Base-by-base conservation (phyloP, 2,888 invertebrate species). In the Nemotelus pantherinus region DNA sequence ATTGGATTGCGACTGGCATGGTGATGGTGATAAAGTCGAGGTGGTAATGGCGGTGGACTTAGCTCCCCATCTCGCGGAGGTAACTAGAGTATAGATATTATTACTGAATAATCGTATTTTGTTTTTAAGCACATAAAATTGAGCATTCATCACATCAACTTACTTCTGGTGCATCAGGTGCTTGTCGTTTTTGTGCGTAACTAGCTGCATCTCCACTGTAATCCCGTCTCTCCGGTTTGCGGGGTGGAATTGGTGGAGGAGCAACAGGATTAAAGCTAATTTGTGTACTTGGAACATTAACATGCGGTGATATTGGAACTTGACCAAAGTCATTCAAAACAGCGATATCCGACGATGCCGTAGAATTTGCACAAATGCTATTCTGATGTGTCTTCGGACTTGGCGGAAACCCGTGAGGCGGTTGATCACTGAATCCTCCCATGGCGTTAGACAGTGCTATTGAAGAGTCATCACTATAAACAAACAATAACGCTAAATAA, bases 51-150 rank as follows among this genome's bases (percentile, higher is more conserved):
- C 6, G 93, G 92, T 57, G 92, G 91, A 82, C 91, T 90, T 70
- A 89, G 88, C 83, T 92, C 92, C 79, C 92, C 89, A 84, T 92
- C 92, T 78, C 93, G 88, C 5, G 92, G 93, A 72, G 93, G 93
- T 83, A 93, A 88, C 87, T 87, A 70, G 2, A 77, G 80, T 25
- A 50, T 10, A 74, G 9, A 63, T 6, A 45, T 71, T 65, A 41
- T 50, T 50, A 55, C 48, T 4, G 6, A 48, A 47, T 53, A 63
- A 71, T 68, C 67, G 25, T 25, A 3, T 25, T 3, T 43, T 48
- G n/a, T 58, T 44, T 39, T 44, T 65, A 57, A 63, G 50, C 25
- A 10, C 44, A 44, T 76, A 5, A 9, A 50, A 64, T 53, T 53
- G 25, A 53, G 53, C 53, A 10, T 53, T 53, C 53, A 53, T 53